Evolutionary conservation across 2,797 vertebrate species (phyloP).

Genomic region (Takifugu ocellatus): DNA sequence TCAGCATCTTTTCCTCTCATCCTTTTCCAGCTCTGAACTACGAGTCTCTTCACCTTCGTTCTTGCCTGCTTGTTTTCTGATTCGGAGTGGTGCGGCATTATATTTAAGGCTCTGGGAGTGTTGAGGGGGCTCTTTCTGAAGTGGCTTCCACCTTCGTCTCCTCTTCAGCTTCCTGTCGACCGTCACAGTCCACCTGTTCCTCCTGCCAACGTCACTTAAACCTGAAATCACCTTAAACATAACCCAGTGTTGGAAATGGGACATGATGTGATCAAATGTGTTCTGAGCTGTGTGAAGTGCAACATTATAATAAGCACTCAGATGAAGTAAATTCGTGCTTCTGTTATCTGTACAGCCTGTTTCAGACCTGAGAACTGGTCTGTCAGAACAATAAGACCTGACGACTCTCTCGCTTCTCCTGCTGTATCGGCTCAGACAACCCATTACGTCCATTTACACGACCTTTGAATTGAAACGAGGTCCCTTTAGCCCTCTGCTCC

Average conservation of each 20-base stretch:
- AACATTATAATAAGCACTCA: no score
- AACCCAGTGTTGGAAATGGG: no score
- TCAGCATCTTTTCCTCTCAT: not conserved
- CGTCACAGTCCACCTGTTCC: no score
- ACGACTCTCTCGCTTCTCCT: conserved; percentile 33
- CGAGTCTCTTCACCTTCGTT: conserved; percentile 1
- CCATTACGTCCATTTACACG: conserved; percentile 57
- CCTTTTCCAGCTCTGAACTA: not conserved
- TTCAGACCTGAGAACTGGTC: conserved; percentile 1
- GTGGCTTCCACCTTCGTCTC: conserved; percentile 27
- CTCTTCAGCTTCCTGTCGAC: conserved; percentile 5
- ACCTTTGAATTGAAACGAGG: conserved; percentile 39
- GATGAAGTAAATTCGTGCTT: not conserved
- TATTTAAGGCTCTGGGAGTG: conserved; percentile 26
- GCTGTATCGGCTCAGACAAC: conserved; percentile 51
- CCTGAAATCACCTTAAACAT: no score
- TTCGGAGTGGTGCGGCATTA: conserved; percentile 10
- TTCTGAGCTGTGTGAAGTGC: no score
- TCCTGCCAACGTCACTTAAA: no score
- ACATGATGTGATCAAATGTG: no score
- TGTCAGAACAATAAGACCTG: conserved; percentile 32
- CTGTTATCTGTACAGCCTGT: conserved; percentile 12
- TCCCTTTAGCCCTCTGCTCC: conserved; percentile 29
- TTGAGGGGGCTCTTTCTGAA: conserved; percentile 29
- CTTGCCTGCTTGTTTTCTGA: conserved; percentile 7